Percentiles rank a stretch among this genome's conserved stretches.
Evolutionary conservation across 2,888 invertebrate genomes (phyloP).

Genomic region (Omphaloscelis lunosa): DNA sequence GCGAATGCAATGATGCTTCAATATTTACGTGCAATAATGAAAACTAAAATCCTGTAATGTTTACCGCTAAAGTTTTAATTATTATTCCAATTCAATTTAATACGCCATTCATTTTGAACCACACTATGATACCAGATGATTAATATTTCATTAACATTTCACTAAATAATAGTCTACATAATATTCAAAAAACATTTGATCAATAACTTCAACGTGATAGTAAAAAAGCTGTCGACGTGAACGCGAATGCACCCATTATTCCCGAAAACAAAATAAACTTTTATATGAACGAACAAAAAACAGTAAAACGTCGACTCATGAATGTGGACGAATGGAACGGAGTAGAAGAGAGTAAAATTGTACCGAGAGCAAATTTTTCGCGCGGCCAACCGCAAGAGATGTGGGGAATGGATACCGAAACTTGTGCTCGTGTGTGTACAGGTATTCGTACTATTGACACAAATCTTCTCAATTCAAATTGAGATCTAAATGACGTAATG

Average conservation of each 20-base stretch:
- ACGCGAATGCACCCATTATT: conserved; percentile 58
- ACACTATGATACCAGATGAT: not conserved
- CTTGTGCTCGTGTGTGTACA: conserved; percentile 43
- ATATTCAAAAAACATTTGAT: conserved; percentile 17
- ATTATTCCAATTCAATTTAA: not conserved
- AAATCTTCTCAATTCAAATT: conserved; percentile 33
- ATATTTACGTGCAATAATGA: not conserved
- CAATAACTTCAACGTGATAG: conserved; percentile 40
- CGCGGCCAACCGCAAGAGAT: conserved; percentile 63
- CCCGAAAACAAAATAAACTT: conserved; percentile 66
- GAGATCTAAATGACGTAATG: conserved; percentile 16
- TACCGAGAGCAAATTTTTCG: conserved; percentile 71
- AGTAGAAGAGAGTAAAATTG: conserved; percentile 61
- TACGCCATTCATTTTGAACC: conserved; percentile 3
- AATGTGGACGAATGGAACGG: conserved; percentile 58
- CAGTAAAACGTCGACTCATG: conserved; percentile 61
- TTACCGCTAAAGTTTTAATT: not conserved
- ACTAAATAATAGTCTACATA: not conserved
- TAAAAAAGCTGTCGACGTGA: conserved; percentile 45
- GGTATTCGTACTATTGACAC: conserved; percentile 10
- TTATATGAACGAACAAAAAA: conserved; percentile 60
- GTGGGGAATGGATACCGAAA: conserved; percentile 64
- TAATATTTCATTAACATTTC: not conserved
- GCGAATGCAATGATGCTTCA: not conserved
- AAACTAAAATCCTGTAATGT: not conserved